Evolutionary conservation across 53 echinoderm and acorn worm genomes (phyloP).

Genomic region (Astropecten irregularis): DNA sequence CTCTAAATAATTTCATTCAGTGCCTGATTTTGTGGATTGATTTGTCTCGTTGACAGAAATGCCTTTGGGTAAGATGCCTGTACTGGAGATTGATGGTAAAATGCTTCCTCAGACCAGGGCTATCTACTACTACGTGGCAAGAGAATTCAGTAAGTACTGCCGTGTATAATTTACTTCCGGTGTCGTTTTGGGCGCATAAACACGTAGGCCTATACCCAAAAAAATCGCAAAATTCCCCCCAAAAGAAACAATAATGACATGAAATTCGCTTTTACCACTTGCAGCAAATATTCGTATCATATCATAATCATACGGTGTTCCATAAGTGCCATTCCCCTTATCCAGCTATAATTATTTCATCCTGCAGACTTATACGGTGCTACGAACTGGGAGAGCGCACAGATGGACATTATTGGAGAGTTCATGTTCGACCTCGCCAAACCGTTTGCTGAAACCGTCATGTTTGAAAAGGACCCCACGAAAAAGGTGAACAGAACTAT

Average conservation of each 20-base stretch:
- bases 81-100: slow-evolving; percentile 25
- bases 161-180: neutral
- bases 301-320: too few relatives aligned
- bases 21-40: too few relatives aligned
- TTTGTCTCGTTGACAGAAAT: neutral
- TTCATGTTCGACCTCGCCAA: slow-evolving; percentile 23
- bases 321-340: neutral
- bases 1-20: too few relatives aligned
- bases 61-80: slow-evolving; percentile 11
- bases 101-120: slow-evolving; percentile 14
- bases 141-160: slow-evolving; percentile 12
- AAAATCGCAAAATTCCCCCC: too few relatives aligned
- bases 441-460: neutral
- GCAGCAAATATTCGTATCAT: too few relatives aligned
- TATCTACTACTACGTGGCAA: slow-evolving; percentile 2
- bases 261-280: too few relatives aligned
- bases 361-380: slow-evolving; percentile 31
- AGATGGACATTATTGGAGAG: slow-evolving; percentile 30
- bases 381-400: slow-evolving; percentile 20
- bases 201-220: too few relatives aligned
- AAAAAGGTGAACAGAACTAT: slow-evolving; percentile 24
- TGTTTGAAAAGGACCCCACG: slow-evolving; percentile 36
- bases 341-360: too few relatives aligned
- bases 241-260: too few relatives aligned
- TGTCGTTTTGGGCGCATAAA: too few relatives aligned